These are phyloP conservation scores for Achlya flavicornis DNA, from an alignment of 2,888 invertebrate species.

Conservation along the genomic window DNA sequence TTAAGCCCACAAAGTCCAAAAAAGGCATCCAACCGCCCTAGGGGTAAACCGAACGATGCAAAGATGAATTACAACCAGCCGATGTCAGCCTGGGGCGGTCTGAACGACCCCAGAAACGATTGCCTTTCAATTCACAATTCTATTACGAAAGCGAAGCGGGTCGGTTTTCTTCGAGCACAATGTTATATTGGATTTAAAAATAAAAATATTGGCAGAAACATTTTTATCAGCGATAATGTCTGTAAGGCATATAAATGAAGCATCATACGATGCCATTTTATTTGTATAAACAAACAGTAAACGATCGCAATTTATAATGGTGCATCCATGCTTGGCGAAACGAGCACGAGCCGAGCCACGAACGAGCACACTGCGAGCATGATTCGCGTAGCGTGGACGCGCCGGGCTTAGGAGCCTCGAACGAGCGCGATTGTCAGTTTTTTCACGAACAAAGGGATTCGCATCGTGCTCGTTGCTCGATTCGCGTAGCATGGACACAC, in stretches of 20 bases:
- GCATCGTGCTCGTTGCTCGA: too few species aligned
- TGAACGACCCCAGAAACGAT: conserved; percentile 41
- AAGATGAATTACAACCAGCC: conserved; percentile 52
- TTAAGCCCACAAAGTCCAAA: conserved; percentile 31
- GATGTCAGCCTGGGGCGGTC: conserved; percentile 40
- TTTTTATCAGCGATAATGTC: conserved; percentile 48
- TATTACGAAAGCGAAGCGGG: conserved; percentile 47
- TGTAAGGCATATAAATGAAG: conserved; percentile 43
- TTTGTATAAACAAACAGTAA: background rate
- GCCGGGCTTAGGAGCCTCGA: too few species aligned
- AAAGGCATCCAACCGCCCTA: conserved; percentile 21
- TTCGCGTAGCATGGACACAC: too few species aligned
- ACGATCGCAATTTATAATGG: background rate
- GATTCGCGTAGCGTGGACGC: too few species aligned
- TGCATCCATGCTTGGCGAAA: too few species aligned
- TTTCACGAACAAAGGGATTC: too few species aligned
- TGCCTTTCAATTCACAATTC: conserved; percentile 64
- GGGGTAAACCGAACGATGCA: conserved; percentile 28
- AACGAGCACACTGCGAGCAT: too few species aligned
- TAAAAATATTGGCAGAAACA: conserved; percentile 49
- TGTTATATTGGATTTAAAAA: conserved; percentile 43
- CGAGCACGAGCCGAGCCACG: too few species aligned
- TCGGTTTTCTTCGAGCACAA: conserved; percentile 42
- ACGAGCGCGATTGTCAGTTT: too few species aligned
- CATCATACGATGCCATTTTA: conserved; percentile 21